Percentiles rank a stretch among this genome's conserved stretches.
phyloP scores from a whole-genome alignment of 2,797 vertebrate genomes.

The Spea hammondii region DNA sequence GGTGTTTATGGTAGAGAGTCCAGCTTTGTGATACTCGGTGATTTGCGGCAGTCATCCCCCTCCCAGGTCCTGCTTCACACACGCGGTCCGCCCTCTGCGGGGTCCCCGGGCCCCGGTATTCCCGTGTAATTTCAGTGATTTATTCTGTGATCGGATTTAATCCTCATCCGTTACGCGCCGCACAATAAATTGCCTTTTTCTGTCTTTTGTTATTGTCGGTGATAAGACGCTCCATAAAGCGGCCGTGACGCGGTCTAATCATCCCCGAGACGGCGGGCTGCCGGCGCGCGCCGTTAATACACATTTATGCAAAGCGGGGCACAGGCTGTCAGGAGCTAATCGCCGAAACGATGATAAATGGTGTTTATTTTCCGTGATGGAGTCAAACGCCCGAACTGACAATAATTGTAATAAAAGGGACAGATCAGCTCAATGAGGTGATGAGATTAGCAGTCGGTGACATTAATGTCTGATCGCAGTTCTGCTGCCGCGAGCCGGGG shows the following conservation, averaged over 20 bases:
- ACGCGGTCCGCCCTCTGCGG: neutral
- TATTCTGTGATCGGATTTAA: neutral
- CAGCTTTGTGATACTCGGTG: too few species aligned
- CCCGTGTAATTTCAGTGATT: too few species aligned
- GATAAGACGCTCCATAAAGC: slow-evolving; percentile 78
- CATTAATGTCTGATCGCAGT: slow-evolving; percentile 81
- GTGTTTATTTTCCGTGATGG: slow-evolving; percentile 98
- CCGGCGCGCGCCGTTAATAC: slow-evolving; percentile 77
- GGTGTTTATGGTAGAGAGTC: too few species aligned
- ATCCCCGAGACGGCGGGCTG: slow-evolving; percentile 78
- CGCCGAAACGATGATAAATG: slow-evolving; percentile 96
- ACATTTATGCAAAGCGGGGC: slow-evolving; percentile 89
- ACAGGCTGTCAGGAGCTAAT: slow-evolving; percentile 90
- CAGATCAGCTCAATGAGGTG: slow-evolving; percentile 90
- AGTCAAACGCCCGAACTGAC: slow-evolving; percentile 88
- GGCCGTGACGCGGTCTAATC: slow-evolving; percentile 77
- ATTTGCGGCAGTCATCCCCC: too few species aligned
- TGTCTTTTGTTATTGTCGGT: slow-evolving; percentile 69
- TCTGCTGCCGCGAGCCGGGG: slow-evolving; percentile 67
- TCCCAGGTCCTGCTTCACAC: neutral
- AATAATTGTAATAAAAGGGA: slow-evolving; percentile 98
- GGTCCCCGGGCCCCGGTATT: neutral
- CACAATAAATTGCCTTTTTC: slow-evolving; percentile 62
- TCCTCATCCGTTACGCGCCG: slow-evolving; percentile 16
- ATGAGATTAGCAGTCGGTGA: slow-evolving; percentile 96